phyloP scores from a whole-genome alignment of 2,888 invertebrate species.

The Salticus scenicus region DNA sequence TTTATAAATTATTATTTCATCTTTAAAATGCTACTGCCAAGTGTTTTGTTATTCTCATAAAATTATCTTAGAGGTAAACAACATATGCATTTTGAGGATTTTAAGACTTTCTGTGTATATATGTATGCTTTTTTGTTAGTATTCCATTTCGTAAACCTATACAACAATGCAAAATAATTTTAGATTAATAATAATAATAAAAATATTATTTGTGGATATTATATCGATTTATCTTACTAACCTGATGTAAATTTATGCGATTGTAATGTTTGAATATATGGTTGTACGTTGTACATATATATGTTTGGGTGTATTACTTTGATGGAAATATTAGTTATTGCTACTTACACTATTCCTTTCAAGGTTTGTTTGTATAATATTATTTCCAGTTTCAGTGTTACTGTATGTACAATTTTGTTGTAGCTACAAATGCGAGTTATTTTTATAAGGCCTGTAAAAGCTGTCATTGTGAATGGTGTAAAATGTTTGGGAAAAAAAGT shows the following conservation, averaged over 20 bases:
- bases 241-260: background rate
- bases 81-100: too few relatives aligned
- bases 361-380: background rate
- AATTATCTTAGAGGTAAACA: too few relatives aligned
- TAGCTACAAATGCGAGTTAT: background rate
- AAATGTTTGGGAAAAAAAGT: background rate
- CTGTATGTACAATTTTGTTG: background rate
- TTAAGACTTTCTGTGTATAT: too few relatives aligned
- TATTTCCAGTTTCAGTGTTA: background rate
- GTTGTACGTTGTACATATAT: background rate
- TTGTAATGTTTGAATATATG: background rate
- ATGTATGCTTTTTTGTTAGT: too few relatives aligned
- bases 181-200: too few relatives aligned
- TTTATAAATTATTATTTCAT: too few relatives aligned
- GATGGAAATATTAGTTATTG: background rate
- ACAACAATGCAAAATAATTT: too few relatives aligned
- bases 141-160: too few relatives aligned
- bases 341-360: background rate
- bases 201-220: too few relatives aligned
- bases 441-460: background rate
- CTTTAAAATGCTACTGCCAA: too few relatives aligned
- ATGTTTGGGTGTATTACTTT: background rate
- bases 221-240: too few relatives aligned
- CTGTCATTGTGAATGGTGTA: background rate
- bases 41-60: too few relatives aligned